Base-by-base conservation (phyloP, 2,113 vertebrate genomes). In the Glaucidium brasilianum region DNA sequence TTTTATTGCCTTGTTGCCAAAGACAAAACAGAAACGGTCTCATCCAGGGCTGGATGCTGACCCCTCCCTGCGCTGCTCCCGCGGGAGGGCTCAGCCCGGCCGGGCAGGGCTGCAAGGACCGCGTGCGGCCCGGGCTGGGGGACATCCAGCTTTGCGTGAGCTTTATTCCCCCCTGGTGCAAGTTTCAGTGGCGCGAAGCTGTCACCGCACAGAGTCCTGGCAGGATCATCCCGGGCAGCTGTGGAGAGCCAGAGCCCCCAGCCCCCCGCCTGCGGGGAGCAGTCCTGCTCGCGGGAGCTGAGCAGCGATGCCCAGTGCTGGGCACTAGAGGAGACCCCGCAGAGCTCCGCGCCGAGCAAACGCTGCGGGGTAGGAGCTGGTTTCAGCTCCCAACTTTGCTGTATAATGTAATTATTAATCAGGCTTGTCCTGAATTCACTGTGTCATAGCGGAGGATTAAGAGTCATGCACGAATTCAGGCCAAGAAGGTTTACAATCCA, bases 401-500 rank as follows among this genome's bases (percentile, higher is more conserved):
- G 94, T 35, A 85, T 94, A 92, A 96, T 71, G 64, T 71, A 95
- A 93, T 95, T 92, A 91, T 91, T 92, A 94, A 94, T 92, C 88
- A 85, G 64, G 93, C 93, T 94, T 74, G 93, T 92, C 92, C 91
- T 67, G 87, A 96, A 89, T 91, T 95, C 94, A 69, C 87, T 83
- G 96, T 94, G 96, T 96, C 94, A 94, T 79, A 83, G 92, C 63
- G 12, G 78, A 90, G 94, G 96, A 97, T 97, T 96, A 96, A 22
- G 94, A 95, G 95, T 93, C 92, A 91, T 67, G 95, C 96, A 96
- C 72, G 72, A 96, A 94, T 96, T 95, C 92, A 95, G 89, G 94
- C 96, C 86, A 96, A 94, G 96, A 77, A 92, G 92, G 94, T 97
- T 97, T 95, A 90, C 92, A 43, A 91, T 96, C 96, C 93, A 85